phyloP scores from a whole-genome alignment of 1,140 invertebrate genomes.

The Augochlora pura region DNA sequence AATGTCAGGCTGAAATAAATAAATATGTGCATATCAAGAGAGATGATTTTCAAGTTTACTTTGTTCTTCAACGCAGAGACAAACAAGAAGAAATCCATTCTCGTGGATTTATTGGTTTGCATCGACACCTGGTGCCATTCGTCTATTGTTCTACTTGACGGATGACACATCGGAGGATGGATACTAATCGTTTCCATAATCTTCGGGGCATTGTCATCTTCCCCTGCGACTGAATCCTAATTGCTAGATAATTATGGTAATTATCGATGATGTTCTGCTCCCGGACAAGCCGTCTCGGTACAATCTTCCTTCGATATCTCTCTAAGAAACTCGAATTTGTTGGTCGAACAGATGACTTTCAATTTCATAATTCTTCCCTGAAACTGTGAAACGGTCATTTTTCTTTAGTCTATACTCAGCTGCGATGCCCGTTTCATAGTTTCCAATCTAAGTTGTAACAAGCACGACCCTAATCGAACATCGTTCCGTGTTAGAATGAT shows the following conservation, averaged over 20 bases:
- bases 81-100: neutral
- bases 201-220: conserved; percentile 17
- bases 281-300: neutral
- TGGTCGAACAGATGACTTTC: neutral
- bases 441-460: too few species aligned
- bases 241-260: conserved; percentile 27
- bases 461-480: too few species aligned
- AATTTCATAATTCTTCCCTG: neutral
- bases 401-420: too few species aligned
- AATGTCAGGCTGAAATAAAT: too few species aligned
- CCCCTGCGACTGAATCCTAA: conserved; percentile 5
- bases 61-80: too few species aligned
- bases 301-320: neutral
- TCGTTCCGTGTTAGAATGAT: too few species aligned
- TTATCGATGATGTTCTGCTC: neutral
- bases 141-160: conserved; percentile 37
- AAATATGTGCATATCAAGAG: too few species aligned
- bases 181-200: conserved; percentile 42
- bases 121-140: conserved; percentile 22
- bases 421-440: too few species aligned
- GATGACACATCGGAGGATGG: conserved; percentile 11
- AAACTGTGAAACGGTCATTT: neutral
- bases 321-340: neutral
- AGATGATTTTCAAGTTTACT: too few species aligned
- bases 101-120: conserved; percentile 1